Conservation (phyloP, 2,797 vertebrate genomes). For the Margarornis squamiger region DNA sequence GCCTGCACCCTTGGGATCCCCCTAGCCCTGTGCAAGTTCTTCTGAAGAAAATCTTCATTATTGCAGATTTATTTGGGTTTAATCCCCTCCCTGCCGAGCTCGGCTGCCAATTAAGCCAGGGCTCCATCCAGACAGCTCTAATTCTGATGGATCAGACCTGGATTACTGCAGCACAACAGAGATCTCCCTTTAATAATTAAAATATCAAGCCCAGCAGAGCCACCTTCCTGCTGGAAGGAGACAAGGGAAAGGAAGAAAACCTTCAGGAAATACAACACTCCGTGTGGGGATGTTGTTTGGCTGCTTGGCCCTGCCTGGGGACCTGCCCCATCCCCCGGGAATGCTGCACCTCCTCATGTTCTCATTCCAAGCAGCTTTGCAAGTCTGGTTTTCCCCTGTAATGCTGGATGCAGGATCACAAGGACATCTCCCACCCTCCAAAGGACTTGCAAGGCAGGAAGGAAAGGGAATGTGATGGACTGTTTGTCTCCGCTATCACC, state of each 20-base stretch:
- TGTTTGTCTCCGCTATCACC: neutral
- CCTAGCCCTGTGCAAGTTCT: neutral
- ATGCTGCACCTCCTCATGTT: neutral
- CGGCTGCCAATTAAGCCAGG: neutral
- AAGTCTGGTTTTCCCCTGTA: neutral
- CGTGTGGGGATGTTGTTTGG: neutral
- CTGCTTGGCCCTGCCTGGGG: neutral
- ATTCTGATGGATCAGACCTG: neutral
- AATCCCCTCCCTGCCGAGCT: neutral
- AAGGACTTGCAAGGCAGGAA: neutral
- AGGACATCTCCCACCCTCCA: neutral
- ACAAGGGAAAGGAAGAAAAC: neutral
- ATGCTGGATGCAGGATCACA: neutral
- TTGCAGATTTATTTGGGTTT: neutral
- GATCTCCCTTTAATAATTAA: neutral
- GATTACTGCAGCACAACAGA: neutral
- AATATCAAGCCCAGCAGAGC: neutral
- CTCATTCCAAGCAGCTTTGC: neutral
- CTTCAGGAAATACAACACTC: neutral
- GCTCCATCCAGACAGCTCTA: neutral
- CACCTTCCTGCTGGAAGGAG: neutral
- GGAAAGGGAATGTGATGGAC: neutral
- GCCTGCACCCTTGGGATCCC: neutral
- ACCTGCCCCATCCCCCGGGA: fast-evolving
- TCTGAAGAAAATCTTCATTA: neutral